Evolutionary conservation across 1,140 invertebrate species (phyloP), one percentile per base, ranked within the genome.

Genomic region (Charaxes varanes): DNA sequence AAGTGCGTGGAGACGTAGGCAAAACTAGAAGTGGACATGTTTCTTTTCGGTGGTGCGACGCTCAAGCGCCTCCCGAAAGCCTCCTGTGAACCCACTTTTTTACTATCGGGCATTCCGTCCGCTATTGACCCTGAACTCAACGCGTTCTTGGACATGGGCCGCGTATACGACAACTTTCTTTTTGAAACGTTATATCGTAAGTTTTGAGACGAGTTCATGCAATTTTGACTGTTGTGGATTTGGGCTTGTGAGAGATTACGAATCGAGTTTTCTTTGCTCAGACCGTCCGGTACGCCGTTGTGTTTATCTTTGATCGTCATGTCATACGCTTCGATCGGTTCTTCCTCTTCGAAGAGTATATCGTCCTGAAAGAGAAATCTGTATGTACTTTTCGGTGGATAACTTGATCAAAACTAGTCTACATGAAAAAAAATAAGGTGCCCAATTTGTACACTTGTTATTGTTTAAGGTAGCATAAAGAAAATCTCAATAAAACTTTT

Each of bases 1-100:
- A 93, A 94, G 0, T 92, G 90, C 0, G 93, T 94, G 6, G 90
- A 92, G 3, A 94, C 87, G 52, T 94, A 94, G 28, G 92, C 89
- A 55, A 94, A 93, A 10, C 92, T 94, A 7, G 92, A 93, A 0
- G 89, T 90, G 0, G 91, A 92, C n/a, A 90, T 87, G 11, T 90
- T 91, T 3, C 90, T 80, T 47, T 86, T 87, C 0, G 90, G 87
- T 0, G 64, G 87, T 0, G 64, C 62, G 0, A 53, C 59, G 4
- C 78, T 78, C 0, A 72, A 28, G 10, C 63, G 57, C 16, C 78
- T 53, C 0, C 67, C 54, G 19, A 79, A 76, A 0, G 53, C 54
- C 17, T 84, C 73, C 33, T 70, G 64, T 0, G 70, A 72, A 0
- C 68, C 74, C 4, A 79, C 10, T 19, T 65, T 69, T 3, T 47